Percentiles rank a stretch among this genome's conserved stretches.
Evolutionary conservation across 2,888 invertebrate species (phyloP).

Genomic region (Leucozona laternaria): DNA sequence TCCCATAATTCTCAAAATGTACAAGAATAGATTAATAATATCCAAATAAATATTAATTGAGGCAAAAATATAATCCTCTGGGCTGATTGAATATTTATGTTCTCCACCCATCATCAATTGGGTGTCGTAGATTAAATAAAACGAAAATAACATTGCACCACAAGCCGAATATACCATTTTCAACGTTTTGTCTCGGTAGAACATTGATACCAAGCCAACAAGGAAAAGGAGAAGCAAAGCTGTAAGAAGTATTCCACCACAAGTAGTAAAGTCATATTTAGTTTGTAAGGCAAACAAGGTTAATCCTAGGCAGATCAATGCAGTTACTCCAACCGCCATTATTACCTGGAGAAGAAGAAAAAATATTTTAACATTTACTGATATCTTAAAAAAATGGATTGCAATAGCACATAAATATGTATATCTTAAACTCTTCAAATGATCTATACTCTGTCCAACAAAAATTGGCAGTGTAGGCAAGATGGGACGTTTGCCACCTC

Average conservation of each 20-base stretch:
- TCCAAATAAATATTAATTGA: slow-evolving; percentile 93
- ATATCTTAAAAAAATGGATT: too few relatives aligned
- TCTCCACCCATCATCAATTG: slow-evolving; percentile 93
- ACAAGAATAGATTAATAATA: slow-evolving; percentile 92
- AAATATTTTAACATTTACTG: too few relatives aligned
- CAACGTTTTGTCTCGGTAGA: slow-evolving; percentile 85
- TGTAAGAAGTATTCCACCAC: slow-evolving; percentile 90
- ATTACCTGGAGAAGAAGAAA: slow-evolving; percentile 85
- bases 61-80: slow-evolving; percentile 95
- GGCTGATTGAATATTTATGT: slow-evolving; percentile 93
- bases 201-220: slow-evolving; percentile 89
- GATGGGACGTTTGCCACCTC: too few relatives aligned
- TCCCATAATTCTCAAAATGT: slow-evolving; percentile 78
- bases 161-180: slow-evolving; percentile 90
- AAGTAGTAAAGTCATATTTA: slow-evolving; percentile 91
- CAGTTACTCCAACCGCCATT: slow-evolving; percentile 93
- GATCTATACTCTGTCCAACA: too few relatives aligned
- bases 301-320: slow-evolving; percentile 91
- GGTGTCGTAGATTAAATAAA: slow-evolving; percentile 94
- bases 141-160: slow-evolving; percentile 92
- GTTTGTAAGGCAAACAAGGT: slow-evolving; percentile 97
- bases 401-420: too few relatives aligned
- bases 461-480: too few relatives aligned
- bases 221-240: slow-evolving; percentile 88
- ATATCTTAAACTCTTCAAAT: too few relatives aligned